A percentile compares a stretch with the other conserved stretches of the same genome.
phyloP scores from a whole-genome alignment of 2,797 vertebrate genomes.

The Chaunax sp. region DNA sequence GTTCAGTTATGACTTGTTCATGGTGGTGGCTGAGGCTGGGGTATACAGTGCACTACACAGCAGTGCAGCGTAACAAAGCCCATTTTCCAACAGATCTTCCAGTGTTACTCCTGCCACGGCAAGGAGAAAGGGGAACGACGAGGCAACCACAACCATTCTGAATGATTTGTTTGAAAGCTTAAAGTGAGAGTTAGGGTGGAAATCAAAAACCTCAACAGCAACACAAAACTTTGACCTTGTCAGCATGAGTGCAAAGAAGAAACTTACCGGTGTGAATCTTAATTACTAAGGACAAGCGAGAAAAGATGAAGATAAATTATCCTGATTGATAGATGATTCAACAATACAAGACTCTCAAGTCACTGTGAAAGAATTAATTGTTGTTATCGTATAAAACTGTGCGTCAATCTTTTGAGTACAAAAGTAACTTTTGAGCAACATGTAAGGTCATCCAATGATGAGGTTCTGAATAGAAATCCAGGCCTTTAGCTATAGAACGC shows the following conservation, averaged over 20 bases:
- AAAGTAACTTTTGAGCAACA: slow-evolving; percentile 34
- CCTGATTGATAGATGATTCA: slow-evolving; percentile 10
- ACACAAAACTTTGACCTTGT: slow-evolving; percentile 19
- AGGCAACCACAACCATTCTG: slow-evolving; percentile 42
- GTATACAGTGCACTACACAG: slow-evolving; percentile 29
- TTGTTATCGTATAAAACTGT: slow-evolving; percentile 10
- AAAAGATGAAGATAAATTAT: not conserved
- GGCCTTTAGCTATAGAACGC: slow-evolving; percentile 30
- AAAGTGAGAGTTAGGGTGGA: slow-evolving; percentile 6
- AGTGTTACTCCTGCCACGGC: slow-evolving; percentile 22
- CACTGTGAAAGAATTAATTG: slow-evolving; percentile 8
- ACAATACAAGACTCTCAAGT: not conserved
- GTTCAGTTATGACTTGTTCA: slow-evolving; percentile 47
- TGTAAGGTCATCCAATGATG: slow-evolving; percentile 48
- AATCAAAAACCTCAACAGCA: slow-evolving; percentile 20
- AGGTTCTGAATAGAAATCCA: slow-evolving; percentile 54
- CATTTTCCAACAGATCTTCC: slow-evolving; percentile 49
- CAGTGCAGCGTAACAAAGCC: slow-evolving; percentile 31
- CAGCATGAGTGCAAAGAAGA: slow-evolving; percentile 14
- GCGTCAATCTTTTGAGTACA: slow-evolving; percentile 36
- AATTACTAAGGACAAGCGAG: not conserved
- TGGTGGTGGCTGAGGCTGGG: slow-evolving; percentile 39
- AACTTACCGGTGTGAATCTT: not conserved
- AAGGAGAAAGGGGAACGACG: slow-evolving; percentile 21
- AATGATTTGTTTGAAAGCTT: slow-evolving; percentile 43